Base-by-base conservation (phyloP, 2,888 invertebrate genomes). In the Trichogramma dendrolimi region DNA sequence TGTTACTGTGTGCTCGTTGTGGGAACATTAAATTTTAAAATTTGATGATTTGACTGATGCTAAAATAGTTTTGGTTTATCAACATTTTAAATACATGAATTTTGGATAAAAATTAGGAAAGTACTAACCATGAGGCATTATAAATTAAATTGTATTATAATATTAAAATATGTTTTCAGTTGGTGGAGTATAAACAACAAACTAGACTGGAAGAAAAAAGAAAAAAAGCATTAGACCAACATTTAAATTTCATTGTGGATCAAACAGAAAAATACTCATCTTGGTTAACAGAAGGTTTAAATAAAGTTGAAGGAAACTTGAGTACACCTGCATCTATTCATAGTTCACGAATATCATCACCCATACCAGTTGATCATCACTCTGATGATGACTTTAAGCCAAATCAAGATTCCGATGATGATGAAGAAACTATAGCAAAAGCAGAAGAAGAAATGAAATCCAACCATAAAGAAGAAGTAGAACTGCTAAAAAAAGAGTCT, bases 261-360 rank as follows among this genome's bases (percentile, higher is more conserved):
- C 94, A 96, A 81, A 97, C 98, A 0, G 98, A 99, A 80, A 95
- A 94, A 76, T 97, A 96, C 83, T 96, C 96, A 44, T 90, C 91
- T 41, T 88, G 92, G 81, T 81, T 95, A 63, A 92, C 94, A 4
- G 93, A 94, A 80, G 91, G 91, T 68, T 88, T 94, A 84, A 89
- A 88, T 72, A 86, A 87, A 77, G 79, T 82, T 54, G 78, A 78
- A 41, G 74, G 79, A 54, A 70, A 69, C 60, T 76, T 73, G 59
- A 80, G 79, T 68, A 73, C 79, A 61, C 75, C 80, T 48, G 77
- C 78, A 3, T 80, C 80, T 11, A 78, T 79, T 41, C 79, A 79
- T 63, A 80, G 79, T 67, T 80, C 80, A 48, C 70, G 79, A 55
- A 79, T 79, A 64, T 80, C 80, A 39, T 80, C 80, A 1, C 80